Evolutionary conservation across 2,888 invertebrate genomes (phyloP), one percentile per base, ranked within the genome.

Genomic region (Papilio demoleus): DNA sequence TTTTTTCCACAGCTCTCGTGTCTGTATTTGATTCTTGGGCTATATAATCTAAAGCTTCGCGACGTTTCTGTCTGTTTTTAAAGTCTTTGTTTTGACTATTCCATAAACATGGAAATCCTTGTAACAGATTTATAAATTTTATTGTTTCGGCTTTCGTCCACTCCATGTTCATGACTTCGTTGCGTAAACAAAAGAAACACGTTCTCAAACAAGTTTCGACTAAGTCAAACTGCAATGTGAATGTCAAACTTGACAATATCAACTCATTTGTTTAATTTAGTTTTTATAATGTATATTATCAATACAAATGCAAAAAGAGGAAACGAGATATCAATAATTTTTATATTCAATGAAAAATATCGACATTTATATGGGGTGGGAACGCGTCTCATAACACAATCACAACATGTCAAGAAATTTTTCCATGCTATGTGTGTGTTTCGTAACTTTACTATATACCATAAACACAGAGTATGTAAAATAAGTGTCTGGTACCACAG

Each of bases 171-270:
- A 45, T n/a, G 8, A 31, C 17, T 27, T 0, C 42, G 34, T 45
- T 63, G 31, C n/a, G 42, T 45, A 63, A 62, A 62, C 62, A 62
- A n/a, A 62, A 47, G 17, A n/a, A 62, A 58, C 19, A 58, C 47
- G 47, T 47, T 47, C 47, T 47, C 36, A 59, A 59, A 59, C 53
- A 53, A 53, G 24, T 53, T 53, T 53, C 53, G 53, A 53, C n/a
- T n/a, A 53, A 27, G n/a, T 53, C 27, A 14, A 27, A 50, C 12
- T n/a, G 27, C 53, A 53, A 53, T 53, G 53, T 27, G 53, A 53
- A 53, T 27, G 53, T 27, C 53, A 53, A 53, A 27, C 27, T 27
- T 53, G 24, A 27, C 53, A 53, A 53, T 22, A 47, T 22, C 47
- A 53, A 27, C n/a, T 27, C 24, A 53, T 14, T 27, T 53, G 27